phyloP scores from a whole-genome alignment of 2,797 vertebrate genomes.

The Gymnothorax javanicus region DNA sequence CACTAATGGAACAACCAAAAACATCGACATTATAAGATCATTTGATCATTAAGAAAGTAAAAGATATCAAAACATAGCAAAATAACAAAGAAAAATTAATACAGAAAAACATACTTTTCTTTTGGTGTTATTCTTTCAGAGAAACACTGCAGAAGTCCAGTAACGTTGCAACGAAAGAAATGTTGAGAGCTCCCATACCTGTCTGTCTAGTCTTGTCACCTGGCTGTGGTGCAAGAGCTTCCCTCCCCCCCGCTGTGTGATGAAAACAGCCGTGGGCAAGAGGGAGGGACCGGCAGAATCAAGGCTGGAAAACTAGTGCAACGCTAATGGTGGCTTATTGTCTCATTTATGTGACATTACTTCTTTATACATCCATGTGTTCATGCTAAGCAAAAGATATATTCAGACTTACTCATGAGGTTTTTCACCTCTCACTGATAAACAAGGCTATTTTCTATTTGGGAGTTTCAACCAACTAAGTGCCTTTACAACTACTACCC shows the following conservation, averaged over 20 bases:
- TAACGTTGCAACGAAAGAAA: neutral
- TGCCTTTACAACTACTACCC: neutral
- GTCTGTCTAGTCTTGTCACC: neutral
- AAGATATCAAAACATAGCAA: neutral
- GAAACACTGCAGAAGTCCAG: neutral
- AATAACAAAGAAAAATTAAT: neutral
- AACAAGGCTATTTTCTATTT: neutral
- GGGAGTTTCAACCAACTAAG: neutral
- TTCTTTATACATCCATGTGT: neutral
- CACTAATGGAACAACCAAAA: neutral
- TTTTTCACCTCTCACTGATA: neutral
- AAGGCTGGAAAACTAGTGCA: neutral
- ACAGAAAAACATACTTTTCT: neutral
- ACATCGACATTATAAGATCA: neutral
- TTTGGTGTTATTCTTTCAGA: neutral
- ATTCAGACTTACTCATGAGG: neutral
- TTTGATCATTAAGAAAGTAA: neutral
- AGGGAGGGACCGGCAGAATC: neutral
- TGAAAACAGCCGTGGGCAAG: neutral
- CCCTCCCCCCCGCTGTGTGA: neutral
- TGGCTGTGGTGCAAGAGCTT: neutral
- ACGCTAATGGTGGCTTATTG: neutral
- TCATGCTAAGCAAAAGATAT: neutral
- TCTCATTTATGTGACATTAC: neutral
- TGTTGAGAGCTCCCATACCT: conserved; percentile 7